These are phyloP conservation scores for Ips nitidus DNA, from an alignment of 1,140 invertebrate genomes.

Conservation along the genomic window DNA sequence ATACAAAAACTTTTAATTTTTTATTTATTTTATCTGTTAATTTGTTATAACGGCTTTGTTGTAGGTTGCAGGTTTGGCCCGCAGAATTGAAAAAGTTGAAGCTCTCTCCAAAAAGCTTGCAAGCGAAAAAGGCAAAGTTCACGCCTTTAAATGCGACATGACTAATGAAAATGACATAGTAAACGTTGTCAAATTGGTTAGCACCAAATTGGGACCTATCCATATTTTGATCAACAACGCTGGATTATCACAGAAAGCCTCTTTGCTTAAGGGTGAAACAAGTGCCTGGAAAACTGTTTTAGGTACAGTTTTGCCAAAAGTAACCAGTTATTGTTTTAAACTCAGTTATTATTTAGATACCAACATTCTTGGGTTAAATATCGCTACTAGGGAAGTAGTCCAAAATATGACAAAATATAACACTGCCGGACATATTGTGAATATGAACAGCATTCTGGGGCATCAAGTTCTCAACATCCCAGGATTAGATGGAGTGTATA, in stretches of 20 bases:
- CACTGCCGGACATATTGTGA: constrained; percentile 39
- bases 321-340: not conserved
- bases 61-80: constrained; percentile 21
- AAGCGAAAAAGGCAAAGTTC: constrained; percentile 12
- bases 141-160: constrained; percentile 23
- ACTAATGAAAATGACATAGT: constrained; percentile 17
- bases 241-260: constrained; percentile 5
- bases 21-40: too few species aligned
- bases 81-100: constrained; percentile 14
- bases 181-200: constrained; percentile 5
- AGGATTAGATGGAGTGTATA: constrained; percentile 56
- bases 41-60: not conserved
- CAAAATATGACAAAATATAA: constrained; percentile 42
- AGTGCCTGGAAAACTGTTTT: constrained; percentile 21
- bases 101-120: constrained; percentile 1
- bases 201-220: constrained; percentile 13
- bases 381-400: constrained; percentile 60
- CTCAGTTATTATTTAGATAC: constrained; percentile 17
- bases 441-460: constrained; percentile 42
- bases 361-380: constrained; percentile 52
- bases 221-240: constrained; percentile 28
- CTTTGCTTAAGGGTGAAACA: constrained; percentile 19
- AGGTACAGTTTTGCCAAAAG: constrained; percentile 1
- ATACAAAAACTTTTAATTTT: too few species aligned
- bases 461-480: constrained; percentile 37